Evolutionary conservation across 2,888 invertebrate genomes (phyloP), one percentile per base, ranked within the genome.

Genomic region (Salpingus planirostris): DNA sequence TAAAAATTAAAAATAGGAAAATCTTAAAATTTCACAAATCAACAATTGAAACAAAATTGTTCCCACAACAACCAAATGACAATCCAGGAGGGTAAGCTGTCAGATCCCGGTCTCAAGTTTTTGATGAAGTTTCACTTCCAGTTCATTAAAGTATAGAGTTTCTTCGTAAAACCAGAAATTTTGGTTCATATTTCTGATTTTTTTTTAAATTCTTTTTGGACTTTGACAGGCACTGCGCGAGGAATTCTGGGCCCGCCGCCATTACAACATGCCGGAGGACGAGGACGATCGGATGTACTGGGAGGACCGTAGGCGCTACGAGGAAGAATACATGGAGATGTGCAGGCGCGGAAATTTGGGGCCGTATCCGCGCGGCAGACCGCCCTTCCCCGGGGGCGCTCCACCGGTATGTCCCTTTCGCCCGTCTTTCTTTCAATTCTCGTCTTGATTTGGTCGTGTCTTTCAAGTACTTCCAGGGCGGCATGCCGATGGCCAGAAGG

Each of bases 281-380:
- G 87, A 87, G 43, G 86, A 85, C 47, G 85, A 86, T 58, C 75
- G 83, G 46, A 72, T 80, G 66, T 90, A 86, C 64, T 91, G 91
- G 90, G 91, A 90, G 57, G 90, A 88, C 52, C 68, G 80, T 25
- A 71, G 84, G 12, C 72, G 81, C 1, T 81, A 78, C 49, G 81
- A 81, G 49, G 82, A 83, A 46, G 81, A 82, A 52, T 80, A 80
- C 50, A 76, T 77, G 57, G 80, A 78, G 47, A 80, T 80, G 80
- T 74, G 75, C 56, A 67, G 81, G 47, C 70, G 79, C 43, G 67
- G 76, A 57, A 76, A 79, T 55, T 69, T 76, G 42, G 74, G 70
- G 46, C 67, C 71, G 14, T 64, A 67, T 54, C 66, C 68, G 2
- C 62, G 63, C 23, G 63, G 64, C 7, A 49, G 65, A 27, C 63